Evolutionary conservation across 2,113 vertebrate species (phyloP), one percentile per base, ranked within the genome.

Genomic region (Eulacestoma nigropectus): DNA sequence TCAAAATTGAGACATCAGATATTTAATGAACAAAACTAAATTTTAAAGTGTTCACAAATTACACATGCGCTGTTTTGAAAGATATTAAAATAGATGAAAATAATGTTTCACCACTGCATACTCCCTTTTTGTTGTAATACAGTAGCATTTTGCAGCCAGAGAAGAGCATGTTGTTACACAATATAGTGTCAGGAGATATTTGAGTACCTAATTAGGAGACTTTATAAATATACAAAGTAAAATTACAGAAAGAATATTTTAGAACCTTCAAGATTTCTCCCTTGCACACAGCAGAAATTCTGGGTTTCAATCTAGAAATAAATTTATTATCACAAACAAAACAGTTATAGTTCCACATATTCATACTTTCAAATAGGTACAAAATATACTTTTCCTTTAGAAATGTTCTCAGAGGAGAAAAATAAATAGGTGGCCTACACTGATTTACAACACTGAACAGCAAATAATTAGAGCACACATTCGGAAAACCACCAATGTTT

Each of bases 401-500:
- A 94, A 94, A 63, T 44, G 6, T 67, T 67, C 55, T 14, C 23
- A 37, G 10, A 1, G 4, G 1, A 4, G 27, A n/a, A 39, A 87
- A 76, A 83, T 5, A 60, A 84, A 56, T 18, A 73, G 53, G 59
- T 73, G 42, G 11, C 30, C 44, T 89, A 21, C 11, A 68, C 35
- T 44, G 4, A 67, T 50, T 87, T 73, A 41, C 52, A 86, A 50
- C 25, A 60, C 15, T 72, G 56, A 89, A 86, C 10, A 68, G 64
- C 35, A 95, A 94, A 87, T 75, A 95, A 84, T 75, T 92, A 78
- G 19, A 91, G 47, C 13, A 94, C 29, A 50, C 37, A 56, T 72
- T 87, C 87, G 65, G 84, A 96, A 93, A 90, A 44, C 4, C 6
- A 84, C 68, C 76, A 91, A 44, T 9, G 18, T 84, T 85, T 86